Evolutionary conservation across 2,888 invertebrate species (phyloP).

Genomic region (Galerucella nymphaeae): DNA sequence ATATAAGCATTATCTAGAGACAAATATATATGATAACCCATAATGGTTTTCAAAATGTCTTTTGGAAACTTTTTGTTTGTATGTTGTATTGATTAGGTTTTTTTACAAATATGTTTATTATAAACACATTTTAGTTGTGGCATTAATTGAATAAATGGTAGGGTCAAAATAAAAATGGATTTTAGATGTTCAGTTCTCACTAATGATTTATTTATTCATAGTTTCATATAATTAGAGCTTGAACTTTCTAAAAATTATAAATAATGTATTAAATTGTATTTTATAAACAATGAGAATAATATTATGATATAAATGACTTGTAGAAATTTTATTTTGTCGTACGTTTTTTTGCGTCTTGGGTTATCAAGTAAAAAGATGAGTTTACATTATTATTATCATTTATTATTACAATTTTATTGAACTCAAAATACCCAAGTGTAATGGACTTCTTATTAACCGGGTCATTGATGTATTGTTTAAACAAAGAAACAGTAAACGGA

Average conservation of each 20-base stretch:
- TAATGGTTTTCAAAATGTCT: no score
- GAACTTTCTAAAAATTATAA: background rate
- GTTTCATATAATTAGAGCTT: background rate
- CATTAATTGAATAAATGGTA: no score
- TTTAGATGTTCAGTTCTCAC: no score
- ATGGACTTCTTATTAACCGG: background rate
- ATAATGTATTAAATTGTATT: background rate
- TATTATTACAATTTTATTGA: background rate
- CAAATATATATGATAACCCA: no score
- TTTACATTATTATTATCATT: background rate
- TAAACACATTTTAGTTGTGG: no score
- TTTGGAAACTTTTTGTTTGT: no score
- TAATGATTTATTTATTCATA: background rate
- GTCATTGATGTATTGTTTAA: background rate
- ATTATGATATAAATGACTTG: background rate
- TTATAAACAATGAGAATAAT: background rate
- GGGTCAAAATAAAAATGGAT: no score
- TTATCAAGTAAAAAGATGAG: background rate
- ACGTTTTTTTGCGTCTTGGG: background rate
- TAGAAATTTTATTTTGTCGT: background rate
- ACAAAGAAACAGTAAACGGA: background rate
- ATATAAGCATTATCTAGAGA: no score
- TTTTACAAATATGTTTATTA: no score
- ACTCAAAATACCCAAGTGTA: background rate
- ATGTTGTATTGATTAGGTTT: no score